Evolutionary conservation across 2,888 invertebrate species (phyloP).

Genomic region (Lomographa bimaculata): DNA sequence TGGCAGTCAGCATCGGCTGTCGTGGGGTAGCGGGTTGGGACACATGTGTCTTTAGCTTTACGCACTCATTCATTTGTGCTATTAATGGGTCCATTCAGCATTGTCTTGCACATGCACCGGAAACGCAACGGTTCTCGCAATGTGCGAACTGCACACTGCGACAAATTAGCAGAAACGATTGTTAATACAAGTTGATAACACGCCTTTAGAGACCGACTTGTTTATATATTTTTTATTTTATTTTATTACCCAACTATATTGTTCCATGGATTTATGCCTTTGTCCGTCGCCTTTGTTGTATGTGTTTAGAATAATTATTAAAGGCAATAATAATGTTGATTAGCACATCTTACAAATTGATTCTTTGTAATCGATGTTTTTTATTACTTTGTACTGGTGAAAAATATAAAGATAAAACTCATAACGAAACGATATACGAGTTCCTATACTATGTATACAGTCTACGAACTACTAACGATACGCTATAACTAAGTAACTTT

Average conservation of each 20-base stretch:
- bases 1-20: slow-evolving; percentile 47
- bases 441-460: no score
- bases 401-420: no score
- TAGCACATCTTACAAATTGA: no score
- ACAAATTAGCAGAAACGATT: slow-evolving; percentile 71
- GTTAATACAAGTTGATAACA: slow-evolving; percentile 24
- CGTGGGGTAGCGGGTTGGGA: slow-evolving; percentile 56
- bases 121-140: slow-evolving; percentile 48
- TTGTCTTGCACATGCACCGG: slow-evolving; percentile 81
- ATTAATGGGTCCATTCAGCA: slow-evolving; percentile 79
- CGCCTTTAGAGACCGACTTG: not conserved
- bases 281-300: not conserved
- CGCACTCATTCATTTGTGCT: slow-evolving; percentile 77
- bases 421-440: no score
- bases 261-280: not conserved
- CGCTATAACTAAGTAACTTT: no score
- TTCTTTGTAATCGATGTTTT: no score
- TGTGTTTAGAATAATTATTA: no score
- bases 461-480: no score
- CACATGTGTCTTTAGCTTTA: slow-evolving; percentile 77
- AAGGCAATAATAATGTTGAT: no score
- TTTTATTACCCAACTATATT: slow-evolving; percentile 2
- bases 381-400: no score
- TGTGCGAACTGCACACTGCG: slow-evolving; percentile 41
- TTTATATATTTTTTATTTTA: slow-evolving; percentile 1